Evolutionary conservation across 2,797 vertebrate species (phyloP).

Genomic region (Sebastes steindachneri): DNA sequence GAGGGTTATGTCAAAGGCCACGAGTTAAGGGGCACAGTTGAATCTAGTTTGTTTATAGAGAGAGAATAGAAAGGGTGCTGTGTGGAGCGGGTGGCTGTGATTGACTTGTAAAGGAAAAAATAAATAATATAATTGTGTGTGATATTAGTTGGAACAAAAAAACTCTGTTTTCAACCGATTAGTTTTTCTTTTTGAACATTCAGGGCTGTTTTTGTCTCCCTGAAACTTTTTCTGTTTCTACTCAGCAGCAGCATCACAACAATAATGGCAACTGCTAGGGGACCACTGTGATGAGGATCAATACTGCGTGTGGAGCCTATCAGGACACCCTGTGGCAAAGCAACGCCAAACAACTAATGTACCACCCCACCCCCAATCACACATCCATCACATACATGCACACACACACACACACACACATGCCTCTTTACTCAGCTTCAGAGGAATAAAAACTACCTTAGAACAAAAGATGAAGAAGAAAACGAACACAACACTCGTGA

Average conservation of each 20-base stretch:
- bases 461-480: constrained; percentile 41
- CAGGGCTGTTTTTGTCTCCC: not conserved
- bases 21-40: constrained; percentile 57
- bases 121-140: not conserved
- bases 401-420: not conserved
- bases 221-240: constrained; percentile 13
- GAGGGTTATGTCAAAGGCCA: constrained; percentile 58
- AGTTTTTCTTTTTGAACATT: constrained; percentile 21
- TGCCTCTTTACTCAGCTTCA: constrained; percentile 8
- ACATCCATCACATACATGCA: constrained; percentile 5
- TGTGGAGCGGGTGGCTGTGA: not conserved
- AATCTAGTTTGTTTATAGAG: constrained; percentile 55
- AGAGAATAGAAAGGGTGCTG: constrained; percentile 11
- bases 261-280: constrained; percentile 26
- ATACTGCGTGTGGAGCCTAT: constrained; percentile 36
- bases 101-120: not conserved
- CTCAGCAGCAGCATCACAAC: constrained; percentile 19
- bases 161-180: constrained; percentile 19
- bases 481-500: constrained; percentile 63
- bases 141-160: not conserved
- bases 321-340: constrained; percentile 43
- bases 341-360: constrained; percentile 22
- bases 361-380: not conserved
- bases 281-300: constrained; percentile 42
- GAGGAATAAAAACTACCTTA: constrained; percentile 24